Evolutionary conservation across 2,797 vertebrate genomes (phyloP), one percentile per base, ranked within the genome.

Genomic region (Diplodus puntazzo): DNA sequence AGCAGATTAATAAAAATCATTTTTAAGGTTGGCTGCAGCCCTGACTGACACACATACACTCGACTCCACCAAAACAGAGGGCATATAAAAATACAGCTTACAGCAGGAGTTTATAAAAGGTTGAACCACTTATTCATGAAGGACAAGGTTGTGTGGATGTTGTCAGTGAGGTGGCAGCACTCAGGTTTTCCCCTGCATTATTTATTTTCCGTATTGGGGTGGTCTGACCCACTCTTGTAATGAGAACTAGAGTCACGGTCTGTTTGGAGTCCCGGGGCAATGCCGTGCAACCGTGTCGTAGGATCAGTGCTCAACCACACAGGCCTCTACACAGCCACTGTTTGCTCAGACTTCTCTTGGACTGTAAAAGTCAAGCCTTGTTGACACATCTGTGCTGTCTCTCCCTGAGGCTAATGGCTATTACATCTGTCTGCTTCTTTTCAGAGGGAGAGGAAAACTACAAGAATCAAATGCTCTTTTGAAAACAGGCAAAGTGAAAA

Each of bases 181-280:
- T 93, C 89, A 80, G 89, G 86, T 89, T 90, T 88, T 88, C 81
- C 81, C 77, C 84, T 94, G 90, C 85, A 90, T 94, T 95, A 95
- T 94, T 95, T 94, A 95, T 93, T 92, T 90, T 87, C 81, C 67
- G 78, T 91, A 91, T 90, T 91, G 92, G 87, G 91, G 92, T 94
- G 90, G 93, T 93, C 93, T 92, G 92, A 93, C 87, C 87, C 83
- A 75, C 86, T 88, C 91, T 82, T 91, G 87, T 93, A 93, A 94
- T 94, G 91, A 95, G 94, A 88, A 89, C 86, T 88, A 74, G 90
- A 95, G 93, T 92, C 92, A 93, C 72, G 91, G 91, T 94, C 92
- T 92, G 89, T 93, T 94, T 93, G 88, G 81, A 91, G 89, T 94
- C 92, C 75, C 64, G 69, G 91, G 91, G 86, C 93, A 92, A 90